Percentiles rank a stretch among this genome's conserved stretches.
Conservation (phyloP, 2,113 vertebrate genomes). For the Sterrhoptilus dennistouni region DNA sequence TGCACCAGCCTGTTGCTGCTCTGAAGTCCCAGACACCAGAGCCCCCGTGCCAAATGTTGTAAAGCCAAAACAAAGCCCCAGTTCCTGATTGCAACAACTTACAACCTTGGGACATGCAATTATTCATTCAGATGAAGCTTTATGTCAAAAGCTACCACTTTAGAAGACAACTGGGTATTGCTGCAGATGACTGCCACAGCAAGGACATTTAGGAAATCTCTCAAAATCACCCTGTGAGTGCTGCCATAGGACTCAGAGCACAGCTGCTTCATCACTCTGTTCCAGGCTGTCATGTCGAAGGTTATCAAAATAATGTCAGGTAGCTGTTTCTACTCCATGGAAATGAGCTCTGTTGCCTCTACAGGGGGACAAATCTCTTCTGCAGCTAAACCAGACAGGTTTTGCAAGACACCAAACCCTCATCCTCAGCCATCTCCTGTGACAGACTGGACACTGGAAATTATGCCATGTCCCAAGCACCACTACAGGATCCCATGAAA, state of each 20-base stretch:
- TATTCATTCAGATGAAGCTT: neutral
- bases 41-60: accelerated
- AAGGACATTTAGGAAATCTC: neutral
- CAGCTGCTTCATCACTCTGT: neutral
- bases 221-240: neutral
- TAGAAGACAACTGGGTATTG: neutral
- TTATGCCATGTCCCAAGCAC: accelerated
- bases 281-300: neutral
- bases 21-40: neutral
- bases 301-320: neutral
- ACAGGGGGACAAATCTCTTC: neutral
- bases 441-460: neutral
- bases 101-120: neutral
- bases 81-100: neutral
- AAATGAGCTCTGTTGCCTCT: neutral
- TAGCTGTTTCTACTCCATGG: neutral
- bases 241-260: neutral
- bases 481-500: accelerated
- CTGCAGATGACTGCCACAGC: neutral
- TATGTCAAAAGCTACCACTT: neutral
- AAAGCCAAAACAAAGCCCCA: neutral
- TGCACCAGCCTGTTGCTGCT: neutral
- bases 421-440: neutral
- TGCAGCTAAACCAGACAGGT: neutral
- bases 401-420: neutral